These are phyloP conservation scores for Altica lythri DNA, from an alignment of 2,888 invertebrate species.

Conservation along the genomic window DNA sequence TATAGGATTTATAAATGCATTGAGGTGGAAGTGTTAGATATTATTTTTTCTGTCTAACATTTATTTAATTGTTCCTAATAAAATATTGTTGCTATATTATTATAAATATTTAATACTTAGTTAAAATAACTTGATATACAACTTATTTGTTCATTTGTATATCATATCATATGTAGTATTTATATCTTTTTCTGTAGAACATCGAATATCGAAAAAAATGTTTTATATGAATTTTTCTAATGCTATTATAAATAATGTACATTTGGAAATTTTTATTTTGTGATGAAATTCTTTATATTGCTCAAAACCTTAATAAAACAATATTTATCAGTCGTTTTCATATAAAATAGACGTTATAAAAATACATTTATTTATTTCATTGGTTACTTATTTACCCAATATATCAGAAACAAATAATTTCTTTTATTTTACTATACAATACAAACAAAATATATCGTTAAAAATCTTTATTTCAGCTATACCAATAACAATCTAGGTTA, in stretches of 20 bases:
- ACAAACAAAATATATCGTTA: too few relatives aligned
- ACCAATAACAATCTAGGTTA: too few relatives aligned
- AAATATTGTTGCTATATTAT: conserved; percentile 37
- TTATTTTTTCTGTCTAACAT: conserved; percentile 42
- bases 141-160: conserved; percentile 26
- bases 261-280: conserved; percentile 29
- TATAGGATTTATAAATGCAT: conserved; percentile 48
- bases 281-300: conserved; percentile 37
- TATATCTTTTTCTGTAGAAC: conserved; percentile 24
- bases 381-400: conserved; percentile 19
- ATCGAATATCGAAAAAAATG: conserved; percentile 31
- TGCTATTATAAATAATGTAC: conserved; percentile 22
- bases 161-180: conserved; percentile 15
- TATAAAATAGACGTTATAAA: conserved; percentile 27
- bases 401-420: too few relatives aligned
- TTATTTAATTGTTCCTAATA: conserved; percentile 43
- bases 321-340: conserved; percentile 30
- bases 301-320: conserved; percentile 37
- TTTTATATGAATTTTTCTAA: conserved; percentile 38
- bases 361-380: conserved; percentile 40
- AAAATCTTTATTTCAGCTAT: too few relatives aligned
- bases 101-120: conserved; percentile 8
- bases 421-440: too few relatives aligned
- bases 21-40: conserved; percentile 35
- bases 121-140: conserved; percentile 20